Conservation (phyloP, 1,140 invertebrate species). For the Oncopodura yosiiana region DNA sequence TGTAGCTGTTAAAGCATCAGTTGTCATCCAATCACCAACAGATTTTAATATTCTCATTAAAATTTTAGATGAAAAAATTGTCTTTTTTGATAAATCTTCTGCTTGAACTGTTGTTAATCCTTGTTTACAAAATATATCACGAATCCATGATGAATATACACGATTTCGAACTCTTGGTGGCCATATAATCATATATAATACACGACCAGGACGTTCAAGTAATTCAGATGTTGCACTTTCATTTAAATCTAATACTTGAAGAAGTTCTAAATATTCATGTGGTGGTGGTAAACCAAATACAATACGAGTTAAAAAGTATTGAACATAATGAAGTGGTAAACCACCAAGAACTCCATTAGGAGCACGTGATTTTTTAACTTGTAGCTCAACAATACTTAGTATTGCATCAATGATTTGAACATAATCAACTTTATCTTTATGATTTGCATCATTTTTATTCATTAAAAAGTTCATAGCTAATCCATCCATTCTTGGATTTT, state of each 20-base stretch:
- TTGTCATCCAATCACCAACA: conserved; percentile 18
- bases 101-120: conserved; percentile 74
- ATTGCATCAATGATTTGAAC: conserved; percentile 73
- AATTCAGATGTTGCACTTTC: background rate
- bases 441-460: conserved; percentile 29
- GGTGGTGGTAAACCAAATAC: conserved; percentile 32
- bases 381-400: conserved; percentile 52
- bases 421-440: conserved; percentile 73
- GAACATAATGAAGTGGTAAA: conserved; percentile 48
- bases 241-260: background rate
- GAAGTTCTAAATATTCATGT: conserved; percentile 21
- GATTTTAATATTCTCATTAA: conserved; percentile 13
- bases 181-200: conserved; percentile 65
- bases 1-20: background rate
- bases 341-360: conserved; percentile 40
- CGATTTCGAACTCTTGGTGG: conserved; percentile 59
- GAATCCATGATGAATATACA: conserved; percentile 61
- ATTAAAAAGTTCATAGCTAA: conserved; percentile 47
- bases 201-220: conserved; percentile 43
- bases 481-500: conserved; percentile 71
- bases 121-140: conserved; percentile 55
- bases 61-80: conserved; percentile 13
- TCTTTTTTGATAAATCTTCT: conserved; percentile 41
- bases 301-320: conserved; percentile 70
- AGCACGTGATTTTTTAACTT: conserved; percentile 57